phyloP scores from a whole-genome alignment of 2,888 invertebrate species.

The Zaprionus bogoriensis region DNA sequence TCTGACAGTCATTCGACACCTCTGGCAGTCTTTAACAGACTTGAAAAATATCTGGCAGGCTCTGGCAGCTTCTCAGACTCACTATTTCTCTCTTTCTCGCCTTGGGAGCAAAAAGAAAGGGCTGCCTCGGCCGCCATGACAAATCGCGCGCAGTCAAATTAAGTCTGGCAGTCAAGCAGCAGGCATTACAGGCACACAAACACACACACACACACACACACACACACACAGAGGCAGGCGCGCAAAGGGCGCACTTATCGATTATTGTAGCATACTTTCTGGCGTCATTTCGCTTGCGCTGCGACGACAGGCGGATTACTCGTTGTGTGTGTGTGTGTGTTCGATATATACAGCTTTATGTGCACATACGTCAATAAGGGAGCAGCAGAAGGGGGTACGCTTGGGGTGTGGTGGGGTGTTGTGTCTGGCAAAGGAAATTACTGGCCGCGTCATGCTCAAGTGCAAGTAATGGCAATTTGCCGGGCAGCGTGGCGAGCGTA shows the following conservation, averaged over 20 bases:
- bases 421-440: slow-evolving; percentile 15
- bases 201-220: slow-evolving; percentile 17
- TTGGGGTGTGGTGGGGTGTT: too few species aligned
- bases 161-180: slow-evolving; percentile 50
- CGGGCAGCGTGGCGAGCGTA: too few species aligned
- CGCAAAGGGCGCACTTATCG: slow-evolving; percentile 55
- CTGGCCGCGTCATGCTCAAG: slow-evolving; percentile 47
- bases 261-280: slow-evolving; percentile 74
- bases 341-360: background rate
- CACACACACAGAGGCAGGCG: slow-evolving; percentile 6
- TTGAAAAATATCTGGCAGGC: too few species aligned
- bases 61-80: background rate
- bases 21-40: too few species aligned
- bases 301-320: too few species aligned
- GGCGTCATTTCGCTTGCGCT: slow-evolving; percentile 54
- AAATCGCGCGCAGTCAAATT: slow-evolving; percentile 53
- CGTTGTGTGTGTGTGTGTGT: too few species aligned
- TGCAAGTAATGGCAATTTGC: slow-evolving; percentile 69
- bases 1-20: too few species aligned
- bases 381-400: background rate
- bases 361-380: background rate
- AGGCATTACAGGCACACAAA: slow-evolving; percentile 33
- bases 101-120: slow-evolving; percentile 26
- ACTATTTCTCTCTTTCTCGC: too few species aligned
- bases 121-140: slow-evolving; percentile 53